These are phyloP conservation scores for Lysandra bellargus DNA, from an alignment of 2,888 invertebrate genomes.

Conservation along the genomic window DNA sequence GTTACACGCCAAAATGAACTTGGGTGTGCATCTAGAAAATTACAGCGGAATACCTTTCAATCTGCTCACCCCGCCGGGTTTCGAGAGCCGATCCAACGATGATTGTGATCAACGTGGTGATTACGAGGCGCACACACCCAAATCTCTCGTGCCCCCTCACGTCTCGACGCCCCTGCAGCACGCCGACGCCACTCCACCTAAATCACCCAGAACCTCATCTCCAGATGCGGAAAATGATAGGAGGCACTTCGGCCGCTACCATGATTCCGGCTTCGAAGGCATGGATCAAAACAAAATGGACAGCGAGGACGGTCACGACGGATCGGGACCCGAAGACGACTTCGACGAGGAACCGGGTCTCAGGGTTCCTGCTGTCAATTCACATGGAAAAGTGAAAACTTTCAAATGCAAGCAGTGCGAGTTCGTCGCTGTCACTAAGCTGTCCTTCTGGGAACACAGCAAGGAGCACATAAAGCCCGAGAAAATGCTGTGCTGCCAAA, in stretches of 20 bases:
- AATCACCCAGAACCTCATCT: constrained; percentile 67
- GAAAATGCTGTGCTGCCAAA: constrained; percentile 93
- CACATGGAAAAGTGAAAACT: constrained; percentile 91
- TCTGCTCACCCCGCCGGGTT: constrained; percentile 82
- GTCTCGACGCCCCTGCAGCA: constrained; percentile 65
- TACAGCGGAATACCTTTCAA: constrained; percentile 78
- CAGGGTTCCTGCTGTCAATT: constrained; percentile 84
- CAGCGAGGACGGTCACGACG: constrained; percentile 70
- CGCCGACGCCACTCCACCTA: constrained; percentile 69
- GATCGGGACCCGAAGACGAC: constrained; percentile 74
- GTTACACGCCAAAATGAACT: constrained; percentile 69
- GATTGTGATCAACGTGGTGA: constrained; percentile 62
- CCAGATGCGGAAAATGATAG: constrained; percentile 61
- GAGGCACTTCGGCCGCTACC: constrained; percentile 66
- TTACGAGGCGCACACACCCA: constrained; percentile 64
- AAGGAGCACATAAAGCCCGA: constrained; percentile 95
- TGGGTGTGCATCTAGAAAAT: constrained; percentile 67
- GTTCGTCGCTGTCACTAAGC: constrained; percentile 91
- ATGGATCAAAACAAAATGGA: constrained; percentile 56
- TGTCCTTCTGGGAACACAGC: constrained; percentile 96
- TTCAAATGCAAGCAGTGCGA: constrained; percentile 96
- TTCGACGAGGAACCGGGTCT: constrained; percentile 81
- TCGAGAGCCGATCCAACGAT: constrained; percentile 62
- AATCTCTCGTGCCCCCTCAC: constrained; percentile 57
- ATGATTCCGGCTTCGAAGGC: constrained; percentile 77